These are phyloP conservation scores for Corythornis leucogaster DNA, from an alignment of 2,797 vertebrate species.

Conservation along the genomic window DNA sequence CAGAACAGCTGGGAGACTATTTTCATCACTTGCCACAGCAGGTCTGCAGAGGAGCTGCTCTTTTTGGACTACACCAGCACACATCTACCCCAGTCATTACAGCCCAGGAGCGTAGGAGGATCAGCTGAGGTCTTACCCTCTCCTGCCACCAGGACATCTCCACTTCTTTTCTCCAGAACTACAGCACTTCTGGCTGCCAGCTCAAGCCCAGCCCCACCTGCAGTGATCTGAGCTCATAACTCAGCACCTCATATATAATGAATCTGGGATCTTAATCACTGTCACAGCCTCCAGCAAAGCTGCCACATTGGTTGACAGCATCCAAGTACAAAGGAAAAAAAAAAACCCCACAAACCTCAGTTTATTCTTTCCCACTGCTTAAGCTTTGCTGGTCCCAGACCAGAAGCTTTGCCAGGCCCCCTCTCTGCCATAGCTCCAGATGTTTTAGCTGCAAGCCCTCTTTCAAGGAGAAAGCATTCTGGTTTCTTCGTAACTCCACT, in stretches of 20 bases:
- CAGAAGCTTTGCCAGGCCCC: not conserved
- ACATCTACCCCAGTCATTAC: not conserved
- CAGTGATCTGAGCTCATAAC: constrained; percentile 31
- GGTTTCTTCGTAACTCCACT: not conserved
- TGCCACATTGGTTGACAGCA: not conserved
- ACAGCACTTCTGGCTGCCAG: constrained; percentile 6
- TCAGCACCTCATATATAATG: constrained; percentile 41
- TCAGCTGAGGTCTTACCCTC: not conserved
- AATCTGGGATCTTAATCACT: constrained; percentile 9
- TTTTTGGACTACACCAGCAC: not conserved
- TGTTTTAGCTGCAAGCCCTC: not conserved
- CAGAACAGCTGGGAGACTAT: not conserved
- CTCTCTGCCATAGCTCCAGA: not conserved
- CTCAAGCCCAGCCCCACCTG: not conserved
- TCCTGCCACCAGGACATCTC: not conserved
- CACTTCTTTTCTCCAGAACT: not conserved
- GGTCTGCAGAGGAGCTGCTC: not conserved
- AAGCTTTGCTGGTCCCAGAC: not conserved
- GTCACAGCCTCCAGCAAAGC: constrained; percentile 37
- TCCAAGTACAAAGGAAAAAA: constrained; percentile 15
- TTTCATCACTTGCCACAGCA: not conserved
- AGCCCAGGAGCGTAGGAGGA: not conserved
- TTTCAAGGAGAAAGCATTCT: not conserved
- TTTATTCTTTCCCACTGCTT: not conserved
- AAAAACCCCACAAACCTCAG: not conserved